A percentile compares a stretch with the other conserved stretches of the same genome.
These are phyloP conservation scores for Battus philenor DNA, from an alignment of 1,140 invertebrate genomes.

Conservation along the genomic window DNA sequence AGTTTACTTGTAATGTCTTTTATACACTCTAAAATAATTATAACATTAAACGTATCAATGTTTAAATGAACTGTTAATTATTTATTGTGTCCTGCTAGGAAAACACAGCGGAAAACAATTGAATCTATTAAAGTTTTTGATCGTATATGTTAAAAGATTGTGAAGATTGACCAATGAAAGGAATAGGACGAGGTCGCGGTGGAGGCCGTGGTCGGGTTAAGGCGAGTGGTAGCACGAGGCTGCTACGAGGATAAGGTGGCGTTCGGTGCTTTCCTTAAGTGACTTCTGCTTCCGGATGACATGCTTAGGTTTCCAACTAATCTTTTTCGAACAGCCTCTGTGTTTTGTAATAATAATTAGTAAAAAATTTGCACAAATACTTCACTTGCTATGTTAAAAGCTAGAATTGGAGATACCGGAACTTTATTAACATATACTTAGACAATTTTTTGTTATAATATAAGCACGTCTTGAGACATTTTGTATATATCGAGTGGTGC, in stretches of 20 bases:
- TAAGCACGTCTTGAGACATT: no score
- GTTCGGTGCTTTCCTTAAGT: conserved; percentile 1
- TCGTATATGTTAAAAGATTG: conserved; percentile 4
- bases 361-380: no score
- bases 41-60: no score
- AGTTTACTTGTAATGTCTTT: no score
- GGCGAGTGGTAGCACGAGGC: conserved; percentile 6
- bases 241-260: not conserved
- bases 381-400: no score
- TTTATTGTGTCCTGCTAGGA: not conserved
- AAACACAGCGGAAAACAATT: not conserved
- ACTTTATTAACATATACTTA: no score
- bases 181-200: conserved; percentile 7
- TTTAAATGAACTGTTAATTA: no score
- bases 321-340: conserved; percentile 3
- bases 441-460: no score
- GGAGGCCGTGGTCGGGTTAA: conserved; percentile 7
- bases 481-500: no score
- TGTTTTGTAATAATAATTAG: no score
- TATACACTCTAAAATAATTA: no score
- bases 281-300: not conserved
- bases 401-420: no score
- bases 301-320: not conserved
- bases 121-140: not conserved
- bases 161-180: conserved; percentile 7